phyloP scores from a whole-genome alignment of 1,140 invertebrate species.

The Pachyrhynchus sulphureomaculatus region DNA sequence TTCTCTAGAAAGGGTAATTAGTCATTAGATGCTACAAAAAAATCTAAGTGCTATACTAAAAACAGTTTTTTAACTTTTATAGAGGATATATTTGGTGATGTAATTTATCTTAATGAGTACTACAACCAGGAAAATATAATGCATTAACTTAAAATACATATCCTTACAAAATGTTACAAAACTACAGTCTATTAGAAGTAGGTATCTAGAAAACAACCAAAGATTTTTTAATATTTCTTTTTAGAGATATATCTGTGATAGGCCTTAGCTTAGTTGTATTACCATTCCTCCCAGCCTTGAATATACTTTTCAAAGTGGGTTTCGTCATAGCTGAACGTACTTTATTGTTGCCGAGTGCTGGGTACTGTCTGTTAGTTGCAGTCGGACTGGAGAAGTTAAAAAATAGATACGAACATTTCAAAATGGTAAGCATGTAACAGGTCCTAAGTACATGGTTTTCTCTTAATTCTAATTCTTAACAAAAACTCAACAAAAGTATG shows the following conservation, averaged over 20 bases:
- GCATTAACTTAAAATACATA: too few species aligned
- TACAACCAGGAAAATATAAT: too few species aligned
- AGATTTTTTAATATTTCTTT: slow-evolving; percentile 20
- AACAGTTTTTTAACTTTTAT: too few species aligned
- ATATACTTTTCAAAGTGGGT: slow-evolving; percentile 87
- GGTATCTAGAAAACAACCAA: too few species aligned
- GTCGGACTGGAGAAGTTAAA: slow-evolving; percentile 59
- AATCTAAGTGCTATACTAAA: too few species aligned
- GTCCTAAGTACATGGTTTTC: too few species aligned
- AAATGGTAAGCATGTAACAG: slow-evolving; percentile 39
- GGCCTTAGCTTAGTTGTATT: slow-evolving; percentile 72
- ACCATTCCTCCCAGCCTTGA: slow-evolving; percentile 90
- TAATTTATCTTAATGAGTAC: too few species aligned
- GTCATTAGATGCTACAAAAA: too few species aligned
- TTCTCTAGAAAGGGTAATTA: too few species aligned
- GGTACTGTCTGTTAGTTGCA: slow-evolving; percentile 75
- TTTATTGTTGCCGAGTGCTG: slow-evolving; percentile 83
- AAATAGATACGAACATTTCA: slow-evolving; percentile 29
- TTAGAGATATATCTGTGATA: slow-evolving; percentile 53
- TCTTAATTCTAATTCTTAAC: neutral
- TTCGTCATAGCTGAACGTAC: slow-evolving; percentile 89
- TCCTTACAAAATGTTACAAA: too few species aligned
- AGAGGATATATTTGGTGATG: too few species aligned
- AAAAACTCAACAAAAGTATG: neutral
- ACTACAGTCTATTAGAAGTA: too few species aligned